Percentiles rank a stretch among this genome's conserved stretches.
Evolutionary conservation across 2,113 vertebrate species (phyloP).

Genomic region (Morone saxatilis): DNA sequence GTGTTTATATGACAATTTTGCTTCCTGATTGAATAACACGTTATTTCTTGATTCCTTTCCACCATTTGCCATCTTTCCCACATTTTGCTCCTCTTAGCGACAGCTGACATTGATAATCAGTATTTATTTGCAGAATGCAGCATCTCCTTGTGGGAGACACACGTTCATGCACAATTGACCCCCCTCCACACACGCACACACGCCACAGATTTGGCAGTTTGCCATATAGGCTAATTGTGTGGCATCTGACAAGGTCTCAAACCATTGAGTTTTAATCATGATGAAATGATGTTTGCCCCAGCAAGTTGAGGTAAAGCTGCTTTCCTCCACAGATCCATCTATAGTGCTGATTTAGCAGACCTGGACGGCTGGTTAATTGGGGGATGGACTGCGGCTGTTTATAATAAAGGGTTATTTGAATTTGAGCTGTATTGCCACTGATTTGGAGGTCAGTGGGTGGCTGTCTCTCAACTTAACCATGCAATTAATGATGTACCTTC

Average conservation of each 20-base stretch:
- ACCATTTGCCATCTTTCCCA: background rate
- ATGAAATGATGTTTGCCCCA: conserved; percentile 72
- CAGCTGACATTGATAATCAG: conserved; percentile 55
- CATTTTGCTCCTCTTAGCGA: background rate
- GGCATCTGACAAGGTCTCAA: conserved; percentile 75
- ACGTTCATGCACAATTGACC: conserved; percentile 16
- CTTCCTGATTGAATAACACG: background rate
- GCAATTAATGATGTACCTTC: conserved; percentile 50
- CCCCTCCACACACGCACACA: conserved; percentile 15
- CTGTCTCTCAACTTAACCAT: conserved; percentile 30
- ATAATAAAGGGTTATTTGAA: conserved; percentile 44
- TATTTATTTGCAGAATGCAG: conserved; percentile 53
- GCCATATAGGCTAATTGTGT: conserved; percentile 76
- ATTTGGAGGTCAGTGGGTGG: conserved; percentile 49
- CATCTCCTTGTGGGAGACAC: conserved; percentile 39
- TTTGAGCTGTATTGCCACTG: conserved; percentile 22
- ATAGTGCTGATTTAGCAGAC: conserved; percentile 66
- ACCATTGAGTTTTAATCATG: conserved; percentile 74
- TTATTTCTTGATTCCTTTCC: background rate
- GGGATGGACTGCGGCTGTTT: conserved; percentile 48
- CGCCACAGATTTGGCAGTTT: conserved; percentile 63
- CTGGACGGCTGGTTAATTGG: conserved; percentile 50
- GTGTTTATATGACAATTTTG: background rate
- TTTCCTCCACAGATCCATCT: conserved; percentile 40
- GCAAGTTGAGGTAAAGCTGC: conserved; percentile 30